Base-by-base conservation (phyloP, 2,797 vertebrate species). In the Cetoscarus ocellatus region DNA sequence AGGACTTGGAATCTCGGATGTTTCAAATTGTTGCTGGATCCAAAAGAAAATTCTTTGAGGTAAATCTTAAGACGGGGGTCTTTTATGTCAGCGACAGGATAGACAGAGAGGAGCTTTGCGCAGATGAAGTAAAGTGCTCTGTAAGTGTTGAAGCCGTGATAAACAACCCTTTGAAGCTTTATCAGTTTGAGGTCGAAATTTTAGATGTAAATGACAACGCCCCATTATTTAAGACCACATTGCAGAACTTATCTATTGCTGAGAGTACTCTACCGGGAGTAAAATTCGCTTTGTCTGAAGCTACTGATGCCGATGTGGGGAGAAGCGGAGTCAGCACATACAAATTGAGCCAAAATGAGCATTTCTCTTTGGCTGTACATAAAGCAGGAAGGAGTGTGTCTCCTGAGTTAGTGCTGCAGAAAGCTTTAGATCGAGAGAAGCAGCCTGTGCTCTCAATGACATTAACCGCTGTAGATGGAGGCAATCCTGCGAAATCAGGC, bases 251-350 rank as follows among this genome's bases (percentile, higher is more conserved):
- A 36, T 74, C 90, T 43, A 90, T 94, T 0, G 81, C 92, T 8
- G 93, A 94, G 45, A 88, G 0, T 8, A 89, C 90, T 1, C 65
- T 91, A 11, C 90, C 93, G 0, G 95, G 94, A 0, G 94, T 96
- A 1, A 95, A 89, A 76, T 98, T 98, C 43, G 94, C 94, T 0
- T 87, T 98, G 56, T 96, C 96, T 77, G 95, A 94, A 1, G 96
- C 96, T 18, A 87, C 84, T 18, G 96, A 98, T 51, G 90, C 90
- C 0, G 97, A 98, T 2, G 88, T 95, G 18, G 96, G 95, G 0
- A 80, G 56, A 80, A 96, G 97, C 50, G 94, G 94, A 0, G 86
- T 97, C 56, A 92, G 93, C 49, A 94, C 83, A 6, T 98, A 98
- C 58, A 94, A 87, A 60, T 90, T 98, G 53, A 97, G 95, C 42